Evolutionary conservation across 2,888 invertebrate genomes (phyloP).

Genomic region (Drosophila meridionalis): DNA sequence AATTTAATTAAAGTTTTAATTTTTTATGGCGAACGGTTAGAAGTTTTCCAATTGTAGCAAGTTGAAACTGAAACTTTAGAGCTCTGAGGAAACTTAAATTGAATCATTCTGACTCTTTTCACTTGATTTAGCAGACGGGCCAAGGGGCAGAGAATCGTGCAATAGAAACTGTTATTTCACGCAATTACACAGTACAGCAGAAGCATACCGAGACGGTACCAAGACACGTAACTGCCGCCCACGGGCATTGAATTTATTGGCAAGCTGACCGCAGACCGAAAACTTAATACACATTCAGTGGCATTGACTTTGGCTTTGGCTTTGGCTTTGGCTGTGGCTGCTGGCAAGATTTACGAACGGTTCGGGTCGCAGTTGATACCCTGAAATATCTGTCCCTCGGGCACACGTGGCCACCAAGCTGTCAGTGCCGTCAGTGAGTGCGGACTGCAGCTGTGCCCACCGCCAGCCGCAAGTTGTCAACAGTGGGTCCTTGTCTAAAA

Average conservation of each 20-base stretch:
- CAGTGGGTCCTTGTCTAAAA: constrained; percentile 26
- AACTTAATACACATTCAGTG: constrained; percentile 62
- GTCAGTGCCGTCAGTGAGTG: background rate
- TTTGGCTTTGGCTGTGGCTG: constrained; percentile 22
- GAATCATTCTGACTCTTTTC: constrained; percentile 63
- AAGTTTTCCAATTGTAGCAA: background rate
- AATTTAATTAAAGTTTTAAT: constrained; percentile 43
- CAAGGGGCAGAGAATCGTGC: background rate
- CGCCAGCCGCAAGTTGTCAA: constrained; percentile 30
- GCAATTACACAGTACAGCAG: constrained; percentile 46
- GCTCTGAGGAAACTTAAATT: constrained; percentile 24
- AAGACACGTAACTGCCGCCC: constrained; percentile 40
- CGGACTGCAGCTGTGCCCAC: constrained; percentile 1
- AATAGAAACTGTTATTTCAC: constrained; percentile 39
- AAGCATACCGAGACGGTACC: background rate
- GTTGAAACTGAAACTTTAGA: constrained; percentile 8
- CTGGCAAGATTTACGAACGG: constrained; percentile 53
- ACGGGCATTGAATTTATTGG: constrained; percentile 66
- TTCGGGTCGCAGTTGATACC: constrained; percentile 37
- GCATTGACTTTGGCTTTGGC: constrained; percentile 32
- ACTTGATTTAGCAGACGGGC: constrained; percentile 45
- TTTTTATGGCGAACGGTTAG: constrained; percentile 8
- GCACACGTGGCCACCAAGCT: constrained; percentile 22
- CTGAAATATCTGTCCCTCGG: constrained; percentile 45
- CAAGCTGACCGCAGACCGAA: constrained; percentile 56